Percentiles rank a stretch among this genome's conserved stretches.
Evolutionary conservation across 2,113 vertebrate genomes (phyloP).

Genomic region (Melospiza melodia): DNA sequence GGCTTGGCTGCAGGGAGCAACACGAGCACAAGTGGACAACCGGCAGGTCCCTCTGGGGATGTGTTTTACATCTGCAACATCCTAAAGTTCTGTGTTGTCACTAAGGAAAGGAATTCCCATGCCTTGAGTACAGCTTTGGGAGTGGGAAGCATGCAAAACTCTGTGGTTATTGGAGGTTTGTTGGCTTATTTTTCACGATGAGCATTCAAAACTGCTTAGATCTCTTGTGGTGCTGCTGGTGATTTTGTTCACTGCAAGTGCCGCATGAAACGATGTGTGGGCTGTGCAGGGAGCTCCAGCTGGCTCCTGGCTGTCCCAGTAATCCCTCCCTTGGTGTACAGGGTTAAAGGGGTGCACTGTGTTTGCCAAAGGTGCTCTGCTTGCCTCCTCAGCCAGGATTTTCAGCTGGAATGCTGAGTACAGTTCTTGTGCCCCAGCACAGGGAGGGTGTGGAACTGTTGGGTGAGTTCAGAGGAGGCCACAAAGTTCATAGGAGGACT

Average conservation of each 20-base stretch:
- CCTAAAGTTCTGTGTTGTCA: not conserved
- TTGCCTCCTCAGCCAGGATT: not conserved
- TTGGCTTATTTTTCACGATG: not conserved
- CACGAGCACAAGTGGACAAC: not conserved
- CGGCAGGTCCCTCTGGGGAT: not conserved
- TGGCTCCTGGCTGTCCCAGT: not conserved
- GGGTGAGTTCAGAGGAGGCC: not conserved
- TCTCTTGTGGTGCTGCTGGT: not conserved
- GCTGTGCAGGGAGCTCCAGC: not conserved
- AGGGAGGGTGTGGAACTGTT: not conserved
- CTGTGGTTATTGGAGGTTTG: not conserved
- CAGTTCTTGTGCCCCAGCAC: not conserved
- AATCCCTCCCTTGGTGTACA: accelerated
- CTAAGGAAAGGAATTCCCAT: not conserved
- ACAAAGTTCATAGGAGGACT: not conserved
- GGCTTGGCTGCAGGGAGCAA: not conserved
- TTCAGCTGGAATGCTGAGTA: not conserved
- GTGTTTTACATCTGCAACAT: not conserved
- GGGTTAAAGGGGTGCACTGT: not conserved
- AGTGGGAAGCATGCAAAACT: not conserved
- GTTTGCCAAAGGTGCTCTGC: not conserved
- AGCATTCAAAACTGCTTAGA: not conserved
- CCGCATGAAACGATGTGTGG: not conserved
- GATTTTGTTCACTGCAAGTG: not conserved
- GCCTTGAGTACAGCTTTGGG: not conserved